Evolutionary conservation across 1,140 invertebrate species (phyloP), one percentile per base, ranked within the genome.

Genomic region (Stegodyphus dumicola): DNA sequence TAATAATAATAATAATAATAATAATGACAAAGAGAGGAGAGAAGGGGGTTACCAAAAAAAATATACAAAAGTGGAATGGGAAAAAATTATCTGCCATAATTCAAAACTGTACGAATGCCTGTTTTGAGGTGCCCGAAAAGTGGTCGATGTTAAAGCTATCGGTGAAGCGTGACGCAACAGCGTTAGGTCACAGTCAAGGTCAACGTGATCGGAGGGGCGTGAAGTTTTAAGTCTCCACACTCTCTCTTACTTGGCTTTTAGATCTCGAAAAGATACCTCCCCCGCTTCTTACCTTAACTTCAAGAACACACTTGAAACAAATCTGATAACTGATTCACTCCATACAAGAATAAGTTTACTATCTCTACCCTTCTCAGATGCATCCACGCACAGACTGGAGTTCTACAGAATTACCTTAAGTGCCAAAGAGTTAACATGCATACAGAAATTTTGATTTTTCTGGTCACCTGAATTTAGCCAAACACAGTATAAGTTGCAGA

Each of bases 131-230:
- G 79, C 48, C 49, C 54, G 70, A 65, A 81, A 85, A 77, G 52
- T 85, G 64, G 80, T 75, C 54, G 80, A 74, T 67, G 80, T 83
- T 83, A 83, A 83, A 83, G 70, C 74, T 56, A 18, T 56, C 74
- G 60, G 64, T 85, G 73, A 85, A 76, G 73, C 81, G 81, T 76
- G 71, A 74, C 80, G 56, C 80, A 83, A 75, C 79, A 60, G 33
- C 51, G 74, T 77, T 73, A 85, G 81, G 81, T 85, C 81, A 76
- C 51, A 85, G 73, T 85, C 73, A 85, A 85, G 81, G 81, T 85
- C 52, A 85, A 81, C 70, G 33, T 64, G 70, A 17, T 17, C 69
- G 69, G 78, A 73, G 69, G 78, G 78, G 33, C 53, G 78, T 48
- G 11, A 73, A 70, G n/a, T 17, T 54, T n/a, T 56, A 65, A 17